phyloP scores from a whole-genome alignment of 2,113 vertebrate species.

The Rhagologus leucostigma region DNA sequence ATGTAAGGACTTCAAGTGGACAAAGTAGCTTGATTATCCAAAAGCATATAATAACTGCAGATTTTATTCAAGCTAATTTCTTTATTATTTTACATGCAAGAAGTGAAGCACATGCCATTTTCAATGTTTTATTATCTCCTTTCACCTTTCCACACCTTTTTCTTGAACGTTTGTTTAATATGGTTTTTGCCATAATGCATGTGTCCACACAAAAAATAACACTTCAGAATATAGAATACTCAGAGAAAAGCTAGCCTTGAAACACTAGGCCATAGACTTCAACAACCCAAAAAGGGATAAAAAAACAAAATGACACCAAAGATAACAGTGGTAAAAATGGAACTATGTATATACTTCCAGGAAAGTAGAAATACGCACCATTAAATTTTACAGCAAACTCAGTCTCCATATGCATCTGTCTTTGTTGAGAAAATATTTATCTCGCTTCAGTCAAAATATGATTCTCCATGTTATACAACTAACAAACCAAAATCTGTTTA shows the following conservation, averaged over 20 bases:
- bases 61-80: background rate
- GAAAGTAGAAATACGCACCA: background rate
- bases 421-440: conserved; percentile 39
- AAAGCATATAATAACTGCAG: background rate
- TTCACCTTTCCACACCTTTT: background rate
- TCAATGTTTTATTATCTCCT: background rate
- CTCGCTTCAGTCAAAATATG: conserved; percentile 7
- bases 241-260: background rate
- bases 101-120: background rate
- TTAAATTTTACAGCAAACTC: background rate
- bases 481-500: background rate
- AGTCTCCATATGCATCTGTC: background rate
- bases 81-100: background rate
- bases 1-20: background rate
- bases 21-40: background rate
- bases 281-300: background rate
- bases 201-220: background rate
- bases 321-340: background rate
- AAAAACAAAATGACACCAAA: background rate
- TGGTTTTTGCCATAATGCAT: background rate
- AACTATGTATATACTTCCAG: background rate
- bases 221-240: background rate
- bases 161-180: background rate
- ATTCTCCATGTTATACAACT: background rate
- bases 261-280: background rate